phyloP scores from a whole-genome alignment of 1,140 invertebrate species.

The Paramacrobiotus metropolitanus region DNA sequence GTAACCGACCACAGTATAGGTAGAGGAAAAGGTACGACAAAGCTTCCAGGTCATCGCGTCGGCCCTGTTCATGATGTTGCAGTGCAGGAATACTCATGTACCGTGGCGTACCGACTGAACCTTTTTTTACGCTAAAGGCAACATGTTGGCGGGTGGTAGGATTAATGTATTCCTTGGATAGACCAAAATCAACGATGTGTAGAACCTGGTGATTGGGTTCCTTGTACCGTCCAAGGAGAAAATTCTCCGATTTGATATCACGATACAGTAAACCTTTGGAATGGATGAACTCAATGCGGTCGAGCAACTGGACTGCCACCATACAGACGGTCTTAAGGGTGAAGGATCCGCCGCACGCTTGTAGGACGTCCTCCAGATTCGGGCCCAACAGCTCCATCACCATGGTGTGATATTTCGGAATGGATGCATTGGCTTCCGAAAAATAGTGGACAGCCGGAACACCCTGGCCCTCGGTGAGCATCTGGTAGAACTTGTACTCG shows the following conservation, averaged over 20 bases:
- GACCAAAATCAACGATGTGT: not conserved
- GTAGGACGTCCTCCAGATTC: not conserved
- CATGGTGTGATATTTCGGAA: not conserved
- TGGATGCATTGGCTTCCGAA: not conserved
- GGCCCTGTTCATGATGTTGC: constrained; percentile 14
- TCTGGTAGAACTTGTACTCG: not conserved
- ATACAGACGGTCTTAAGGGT: not conserved
- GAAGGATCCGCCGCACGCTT: not conserved
- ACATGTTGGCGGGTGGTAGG: not conserved
- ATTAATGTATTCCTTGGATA: not conserved
- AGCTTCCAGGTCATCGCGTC: constrained; percentile 1
- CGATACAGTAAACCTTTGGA: constrained; percentile 1
- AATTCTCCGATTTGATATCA: constrained; percentile 1
- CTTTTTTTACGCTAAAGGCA: not conserved
- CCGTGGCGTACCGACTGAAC: constrained; percentile 6
- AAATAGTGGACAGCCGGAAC: not conserved
- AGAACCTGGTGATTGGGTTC: not conserved
- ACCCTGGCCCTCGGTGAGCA: not conserved
- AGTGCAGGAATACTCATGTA: constrained; percentile 17
- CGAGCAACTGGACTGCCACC: not conserved
- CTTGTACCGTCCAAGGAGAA: not conserved
- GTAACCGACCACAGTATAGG: not conserved
- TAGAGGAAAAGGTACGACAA: constrained; percentile 1
- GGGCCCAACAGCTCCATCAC: not conserved
- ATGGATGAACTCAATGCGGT: not conserved